A percentile compares a stretch with the other conserved stretches of the same genome.
These are phyloP conservation scores for Iselma pallidipennis DNA, from an alignment of 2,888 invertebrate genomes.

Conservation along the genomic window DNA sequence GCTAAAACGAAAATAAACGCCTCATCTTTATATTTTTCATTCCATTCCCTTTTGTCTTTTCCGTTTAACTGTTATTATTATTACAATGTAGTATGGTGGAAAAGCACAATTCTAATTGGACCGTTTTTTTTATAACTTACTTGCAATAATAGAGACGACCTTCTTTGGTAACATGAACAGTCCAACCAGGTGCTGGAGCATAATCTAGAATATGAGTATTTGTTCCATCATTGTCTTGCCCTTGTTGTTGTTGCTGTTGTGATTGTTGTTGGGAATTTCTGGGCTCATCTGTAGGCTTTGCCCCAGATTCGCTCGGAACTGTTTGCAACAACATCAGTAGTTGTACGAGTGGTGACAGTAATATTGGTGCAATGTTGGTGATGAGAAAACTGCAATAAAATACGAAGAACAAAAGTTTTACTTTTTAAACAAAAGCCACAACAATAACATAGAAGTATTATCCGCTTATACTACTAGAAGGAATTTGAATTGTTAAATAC, in stretches of 20 bases:
- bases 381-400: not conserved
- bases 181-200: slow-evolving; percentile 68
- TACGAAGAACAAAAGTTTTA: not conserved
- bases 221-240: slow-evolving; percentile 26
- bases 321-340: slow-evolving; percentile 42
- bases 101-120: too few relatives aligned
- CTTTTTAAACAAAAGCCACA: not conserved
- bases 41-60: not conserved
- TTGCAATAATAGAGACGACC: slow-evolving; percentile 90
- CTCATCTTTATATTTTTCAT: slow-evolving; percentile 3
- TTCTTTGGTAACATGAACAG: slow-evolving; percentile 76
- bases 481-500: not conserved
- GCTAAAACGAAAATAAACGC: slow-evolving; percentile 5
- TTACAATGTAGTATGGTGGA: too few relatives aligned
- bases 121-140: slow-evolving; percentile 61
- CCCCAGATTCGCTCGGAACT: slow-evolving; percentile 36
- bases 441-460: not conserved
- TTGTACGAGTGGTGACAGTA: not conserved
- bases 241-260: slow-evolving; percentile 51
- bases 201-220: slow-evolving; percentile 55
- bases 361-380: not conserved
- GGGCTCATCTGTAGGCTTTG: slow-evolving; percentile 31
- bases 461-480: not conserved
- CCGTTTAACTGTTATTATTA: too few relatives aligned
- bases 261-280: slow-evolving; percentile 48